A percentile compares a stretch with the other conserved stretches of the same genome.
Conservation (phyloP, 1,140 invertebrate species). For the Antheraea mylitta region DNA sequence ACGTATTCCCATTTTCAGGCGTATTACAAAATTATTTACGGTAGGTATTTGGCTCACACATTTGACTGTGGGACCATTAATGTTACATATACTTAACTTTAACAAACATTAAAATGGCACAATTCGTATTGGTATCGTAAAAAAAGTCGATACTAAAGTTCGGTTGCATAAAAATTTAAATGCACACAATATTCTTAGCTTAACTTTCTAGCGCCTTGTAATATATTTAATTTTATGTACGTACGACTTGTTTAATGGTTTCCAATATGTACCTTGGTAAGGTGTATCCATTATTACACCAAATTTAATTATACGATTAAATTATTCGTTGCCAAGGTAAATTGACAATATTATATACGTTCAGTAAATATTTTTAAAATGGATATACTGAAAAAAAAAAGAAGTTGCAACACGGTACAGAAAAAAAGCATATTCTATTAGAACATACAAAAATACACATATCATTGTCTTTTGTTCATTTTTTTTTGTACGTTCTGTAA, state of each 20-base stretch:
- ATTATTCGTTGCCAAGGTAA: no score
- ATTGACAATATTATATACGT: no score
- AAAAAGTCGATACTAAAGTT: background rate
- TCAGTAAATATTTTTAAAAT: no score
- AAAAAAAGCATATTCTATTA: no score
- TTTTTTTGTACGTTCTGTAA: background rate
- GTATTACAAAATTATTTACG: background rate
- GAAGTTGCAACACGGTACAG: no score
- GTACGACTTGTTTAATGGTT: background rate
- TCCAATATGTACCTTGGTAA: background rate
- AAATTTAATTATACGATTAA: background rate
- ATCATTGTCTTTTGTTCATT: background rate
- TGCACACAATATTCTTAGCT: no score
- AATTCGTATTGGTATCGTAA: background rate
- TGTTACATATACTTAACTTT: slow-evolving; percentile 25
- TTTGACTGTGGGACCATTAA: slow-evolving; percentile 43
- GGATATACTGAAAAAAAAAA: no score
- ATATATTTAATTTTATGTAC: background rate
- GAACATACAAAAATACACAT: background rate
- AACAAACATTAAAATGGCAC: slow-evolving; percentile 10
- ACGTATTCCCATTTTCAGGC: no score
- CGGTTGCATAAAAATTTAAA: no score
- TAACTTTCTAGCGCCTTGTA: background rate
- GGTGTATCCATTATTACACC: background rate
- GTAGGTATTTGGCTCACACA: slow-evolving; percentile 30